Conservation (phyloP, 2,113 vertebrate species). For the Heterotis niloticus region DNA sequence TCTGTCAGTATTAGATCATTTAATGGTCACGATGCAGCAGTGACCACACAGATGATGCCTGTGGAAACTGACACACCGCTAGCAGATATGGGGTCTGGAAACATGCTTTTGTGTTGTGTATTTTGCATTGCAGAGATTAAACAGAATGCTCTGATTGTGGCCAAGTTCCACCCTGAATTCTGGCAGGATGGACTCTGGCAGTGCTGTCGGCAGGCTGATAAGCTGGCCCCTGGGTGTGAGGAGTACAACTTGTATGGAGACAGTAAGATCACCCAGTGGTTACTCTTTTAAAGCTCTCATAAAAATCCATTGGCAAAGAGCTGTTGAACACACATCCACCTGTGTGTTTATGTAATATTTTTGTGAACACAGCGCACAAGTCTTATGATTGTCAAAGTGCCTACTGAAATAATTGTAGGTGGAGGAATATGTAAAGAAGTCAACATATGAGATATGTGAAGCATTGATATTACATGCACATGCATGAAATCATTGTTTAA, state of each 20-base stretch:
- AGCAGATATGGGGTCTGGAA: neutral
- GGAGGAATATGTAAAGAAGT: too few species aligned
- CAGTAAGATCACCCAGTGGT: slow-evolving; percentile 61
- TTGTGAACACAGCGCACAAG: neutral
- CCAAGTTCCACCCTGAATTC: slow-evolving; percentile 91
- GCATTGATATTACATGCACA: too few species aligned
- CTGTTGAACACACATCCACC: neutral
- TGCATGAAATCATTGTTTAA: too few species aligned
- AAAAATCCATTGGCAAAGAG: neutral
- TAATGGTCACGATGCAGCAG: neutral
- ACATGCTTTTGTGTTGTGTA: neutral
- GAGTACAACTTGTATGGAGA: slow-evolving; percentile 84
- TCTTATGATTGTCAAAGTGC: too few species aligned
- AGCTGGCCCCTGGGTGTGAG: slow-evolving; percentile 84
- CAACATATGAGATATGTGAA: too few species aligned
- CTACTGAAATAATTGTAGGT: too few species aligned
- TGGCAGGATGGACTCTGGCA: slow-evolving; percentile 88
- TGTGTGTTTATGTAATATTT: neutral
- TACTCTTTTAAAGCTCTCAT: neutral
- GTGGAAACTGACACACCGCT: neutral
- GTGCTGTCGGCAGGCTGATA: slow-evolving; percentile 88
- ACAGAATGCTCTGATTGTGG: slow-evolving; percentile 72
- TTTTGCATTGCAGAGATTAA: slow-evolving; percentile 73
- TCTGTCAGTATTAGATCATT: neutral
- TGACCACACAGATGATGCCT: neutral